Percentiles rank a stretch among this genome's conserved stretches.
These are phyloP conservation scores for Speoplatyrhinus poulsoni DNA, from an alignment of 2,113 vertebrate species.

Conservation along the genomic window DNA sequence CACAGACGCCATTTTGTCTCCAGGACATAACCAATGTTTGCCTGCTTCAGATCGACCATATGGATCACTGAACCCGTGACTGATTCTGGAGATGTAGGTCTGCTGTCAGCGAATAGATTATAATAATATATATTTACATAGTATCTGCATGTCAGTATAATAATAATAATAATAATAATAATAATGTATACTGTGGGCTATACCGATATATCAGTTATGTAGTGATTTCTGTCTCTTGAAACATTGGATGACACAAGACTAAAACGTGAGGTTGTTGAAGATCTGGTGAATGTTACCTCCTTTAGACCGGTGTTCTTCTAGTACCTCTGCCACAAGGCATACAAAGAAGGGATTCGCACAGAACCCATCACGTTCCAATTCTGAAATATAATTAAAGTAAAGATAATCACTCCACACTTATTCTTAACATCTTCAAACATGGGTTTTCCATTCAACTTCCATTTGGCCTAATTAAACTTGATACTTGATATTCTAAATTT, in stretches of 20 bases:
- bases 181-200: too few species aligned
- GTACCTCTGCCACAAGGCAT: conserved; percentile 77
- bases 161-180: too few species aligned
- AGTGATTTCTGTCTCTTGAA: too few species aligned
- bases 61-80: too few species aligned
- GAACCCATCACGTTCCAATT: conserved; percentile 77
- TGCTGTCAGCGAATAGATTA: too few species aligned
- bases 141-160: too few species aligned
- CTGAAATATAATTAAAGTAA: conserved; percentile 46
- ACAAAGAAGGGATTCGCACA: conserved; percentile 71
- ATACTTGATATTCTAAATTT: too few species aligned
- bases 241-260: too few species aligned
- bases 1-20: background rate
- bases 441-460: background rate
- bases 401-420: background rate
- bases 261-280: background rate
- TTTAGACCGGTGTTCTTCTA: conserved; percentile 60
- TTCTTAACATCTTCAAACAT: background rate
- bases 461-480: too few species aligned
- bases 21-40: background rate
- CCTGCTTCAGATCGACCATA: background rate
- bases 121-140: too few species aligned
- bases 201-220: too few species aligned
- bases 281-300: conserved; percentile 58
- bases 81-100: too few species aligned